Evolutionary conservation across 2,797 vertebrate genomes (phyloP), one percentile per base, ranked within the genome.

Genomic region (Chelon auratus): DNA sequence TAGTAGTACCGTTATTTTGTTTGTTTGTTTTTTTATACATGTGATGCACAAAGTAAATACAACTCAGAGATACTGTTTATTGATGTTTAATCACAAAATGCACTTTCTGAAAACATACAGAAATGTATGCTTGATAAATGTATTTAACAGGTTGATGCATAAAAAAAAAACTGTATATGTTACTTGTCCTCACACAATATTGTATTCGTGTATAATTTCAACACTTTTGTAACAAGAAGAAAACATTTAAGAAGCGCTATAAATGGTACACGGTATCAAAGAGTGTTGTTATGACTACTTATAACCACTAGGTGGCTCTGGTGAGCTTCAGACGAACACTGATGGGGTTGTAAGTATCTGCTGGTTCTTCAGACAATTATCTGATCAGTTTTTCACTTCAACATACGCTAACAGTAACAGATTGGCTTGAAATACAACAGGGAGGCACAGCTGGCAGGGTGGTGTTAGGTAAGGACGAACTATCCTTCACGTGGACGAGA

Each of bases 31-130:
- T 51, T 20, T 18, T 18, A 9, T 18, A 20, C 42, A 37, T 53
- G 40, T 62, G 74, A 60, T 80, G 75, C 79, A 76, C 77, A 76
- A 62, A 70, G 20, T 75, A 72, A 62, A 72, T 11, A 42, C 77
- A 81, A 65, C 66, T 57, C 72, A 78, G 73, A 84, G 70, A 87
- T 59, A 58, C 74, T 64, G 77, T 91, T 86, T 81, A 85, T 82
- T 85, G 53, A 74, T 83, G 15, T 83, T 86, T 75, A 75, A 86
- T 82, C 83, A 88, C 87, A 79, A 79, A 55, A 72, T 86, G 91
- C 91, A 92, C 90, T 93, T 91, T 92, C 39, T 77, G 67, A 85
- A 80, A 87, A 84, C 45, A 67, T 59, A 82, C 47, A 84, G 75
- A 26, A 62, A 81, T 76, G 66, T 89, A 50, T 82, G 70, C 37